Base-by-base conservation (phyloP, 1,140 invertebrate genomes). In the Magallana ariakensis region DNA sequence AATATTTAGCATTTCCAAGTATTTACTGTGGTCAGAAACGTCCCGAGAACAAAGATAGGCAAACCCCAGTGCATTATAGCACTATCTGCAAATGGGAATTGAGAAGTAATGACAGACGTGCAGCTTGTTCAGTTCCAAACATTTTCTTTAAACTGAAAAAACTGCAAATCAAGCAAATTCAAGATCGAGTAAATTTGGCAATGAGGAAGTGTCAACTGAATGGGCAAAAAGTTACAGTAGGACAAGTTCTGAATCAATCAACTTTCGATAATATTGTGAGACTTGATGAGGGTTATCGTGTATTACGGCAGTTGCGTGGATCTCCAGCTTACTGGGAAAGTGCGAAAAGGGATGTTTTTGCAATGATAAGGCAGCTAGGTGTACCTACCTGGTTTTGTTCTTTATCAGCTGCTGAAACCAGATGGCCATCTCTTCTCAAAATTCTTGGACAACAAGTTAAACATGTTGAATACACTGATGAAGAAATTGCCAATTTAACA, bases 111-210 rank as follows among this genome's bases (percentile, higher is more conserved):
- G 89, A 91, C 75, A 13, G 81, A 82, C 80, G 89, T 86, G 82
- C 85, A 66, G 55, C 89, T 4, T 86, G n/a, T 9, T 89, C 80
- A 55, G 85, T 87, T 46, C 80, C 86, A 53, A 90, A 87, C 53
- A 85, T 88, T n/a, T 90, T 90, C 53, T 91, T 90, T 70, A 89
- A 91, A 87, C 19, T 90, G 13, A 90, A 90, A 33, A 91, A 91
- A 84, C 22, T 91, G 22, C 90, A 90, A 58, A 80, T 80, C 19
- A 13, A 70, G 19, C 87, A 89, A 55, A 70, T 91, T 7, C 86
- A 53, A 54, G 85, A 90, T 62, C 66, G 53, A 33, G 87, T 60
- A 9, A 87, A 46, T 7, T 80, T 83, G 19, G 86, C 89, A 13
- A n/a, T 90, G 1, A 57, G 89, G 22, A 90, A 90, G 70, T 70